Conservation (phyloP, 2,113 vertebrate species). For the Carollia perspicillata region DNA sequence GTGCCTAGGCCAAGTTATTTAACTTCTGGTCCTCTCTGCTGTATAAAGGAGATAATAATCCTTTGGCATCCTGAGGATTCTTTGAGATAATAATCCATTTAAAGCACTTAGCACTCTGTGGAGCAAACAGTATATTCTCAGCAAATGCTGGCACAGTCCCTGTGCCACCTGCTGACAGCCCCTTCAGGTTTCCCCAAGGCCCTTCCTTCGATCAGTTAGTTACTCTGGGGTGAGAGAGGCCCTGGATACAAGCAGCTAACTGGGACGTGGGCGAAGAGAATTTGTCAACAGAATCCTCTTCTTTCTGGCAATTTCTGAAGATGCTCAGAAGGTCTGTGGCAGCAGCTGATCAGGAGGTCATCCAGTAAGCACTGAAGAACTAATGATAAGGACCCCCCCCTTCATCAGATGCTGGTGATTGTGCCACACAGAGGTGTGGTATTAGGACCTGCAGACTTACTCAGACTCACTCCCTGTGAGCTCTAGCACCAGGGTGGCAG, state of each 20-base stretch:
- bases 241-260: not conserved
- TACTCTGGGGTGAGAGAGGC: not conserved
- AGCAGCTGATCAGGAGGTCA: not conserved
- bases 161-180: not conserved
- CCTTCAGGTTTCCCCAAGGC: not conserved
- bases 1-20: not conserved
- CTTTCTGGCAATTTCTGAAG: not conserved
- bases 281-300: not conserved
- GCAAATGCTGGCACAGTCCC: not conserved
- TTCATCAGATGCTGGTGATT: not conserved
- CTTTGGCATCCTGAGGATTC: not conserved
- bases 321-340: not conserved
- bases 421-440: not conserved
- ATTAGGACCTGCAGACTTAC: not conserved
- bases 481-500: no score
- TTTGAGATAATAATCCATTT: not conserved
- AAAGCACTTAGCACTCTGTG: not conserved
- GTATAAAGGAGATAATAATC: not conserved
- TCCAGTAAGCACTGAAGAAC: not conserved
- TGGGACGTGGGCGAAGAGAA: not conserved
- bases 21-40: not conserved
- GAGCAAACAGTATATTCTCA: not conserved
- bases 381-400: not conserved
- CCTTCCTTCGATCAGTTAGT: not conserved
- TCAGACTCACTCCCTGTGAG: no score